Evolutionary conservation across 2,113 vertebrate genomes (phyloP), one percentile per base, ranked within the genome.

Genomic region (Xenopus tropicalis): DNA sequence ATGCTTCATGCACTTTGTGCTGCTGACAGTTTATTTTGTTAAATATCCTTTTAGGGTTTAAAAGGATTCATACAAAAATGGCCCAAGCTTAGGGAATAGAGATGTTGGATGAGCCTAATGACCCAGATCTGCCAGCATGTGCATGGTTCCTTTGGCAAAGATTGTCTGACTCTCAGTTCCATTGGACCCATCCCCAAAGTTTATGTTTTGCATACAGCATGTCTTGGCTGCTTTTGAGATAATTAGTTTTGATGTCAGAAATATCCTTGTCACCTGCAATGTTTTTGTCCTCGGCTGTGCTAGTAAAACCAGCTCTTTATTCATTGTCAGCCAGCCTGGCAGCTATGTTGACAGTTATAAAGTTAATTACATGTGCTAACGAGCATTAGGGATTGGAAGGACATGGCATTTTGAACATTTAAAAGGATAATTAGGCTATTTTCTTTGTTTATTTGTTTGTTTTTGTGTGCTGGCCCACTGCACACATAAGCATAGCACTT

Each of bases 221-320:
- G 78, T 85, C 84, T 88, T 85, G 88, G 89, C 89, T 83, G 65
- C 87, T 91, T 87, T 83, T 37, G 80, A 90, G 91, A 92, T 94
- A 94, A 96, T 93, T 92, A 85, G 91, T 93, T 94, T 91, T 93
- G 93, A 93, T 94, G 93, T 95, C 91, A 90, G 73, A 89, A 92
- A 88, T 93, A 92, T 92, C 90, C 87, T 91, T 86, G 90, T 90
- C 88, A 93, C 89, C 90, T 86, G 89, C 90, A 90, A 92, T 88
- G 89, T 89, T 90, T 93, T 91, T 92, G 90, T 91, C 90, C 88
- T 91, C 90, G 89, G 88, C 88, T 90, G 91, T 90, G 91, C 92
- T 91, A 91, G 92, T 91, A 91, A 88, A 89, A 88, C 88, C 92
- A 87, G 87, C 89, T 86, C 69, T 87, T 86, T 87, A 88, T 88